phyloP scores from a whole-genome alignment of 2,113 vertebrate genomes.

The Taxidea taxus region DNA sequence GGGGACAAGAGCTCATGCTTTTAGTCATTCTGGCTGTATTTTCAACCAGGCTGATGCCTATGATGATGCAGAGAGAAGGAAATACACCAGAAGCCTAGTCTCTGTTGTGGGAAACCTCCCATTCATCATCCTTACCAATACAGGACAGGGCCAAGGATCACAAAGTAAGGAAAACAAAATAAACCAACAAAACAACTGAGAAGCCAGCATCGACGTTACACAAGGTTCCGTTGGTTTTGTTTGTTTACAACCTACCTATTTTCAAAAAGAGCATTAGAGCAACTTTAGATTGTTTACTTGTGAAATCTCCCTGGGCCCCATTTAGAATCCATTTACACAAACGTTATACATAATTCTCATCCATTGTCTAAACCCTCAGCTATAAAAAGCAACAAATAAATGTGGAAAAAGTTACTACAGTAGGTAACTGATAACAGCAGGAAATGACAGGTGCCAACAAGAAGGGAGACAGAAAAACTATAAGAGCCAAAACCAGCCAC shows the following conservation, averaged over 20 bases:
- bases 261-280: background rate
- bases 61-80: background rate
- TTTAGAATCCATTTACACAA: background rate
- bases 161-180: background rate
- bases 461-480: background rate
- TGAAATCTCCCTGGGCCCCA: background rate
- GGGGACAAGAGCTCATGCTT: background rate
- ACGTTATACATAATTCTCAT: background rate
- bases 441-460: background rate
- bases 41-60: background rate
- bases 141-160: background rate
- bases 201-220: background rate
- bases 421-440: background rate
- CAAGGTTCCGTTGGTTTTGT: background rate
- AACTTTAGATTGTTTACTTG: background rate
- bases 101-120: background rate
- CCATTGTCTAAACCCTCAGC: background rate
- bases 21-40: background rate
- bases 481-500: background rate
- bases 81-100: background rate
- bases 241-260: background rate
- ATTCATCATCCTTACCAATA: background rate
- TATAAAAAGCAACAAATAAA: slow-evolving; percentile 1
- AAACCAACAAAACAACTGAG: background rate
- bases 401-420: background rate